Base-by-base conservation (phyloP, 1,140 invertebrate genomes). In the Plutomurus gul region DNA sequence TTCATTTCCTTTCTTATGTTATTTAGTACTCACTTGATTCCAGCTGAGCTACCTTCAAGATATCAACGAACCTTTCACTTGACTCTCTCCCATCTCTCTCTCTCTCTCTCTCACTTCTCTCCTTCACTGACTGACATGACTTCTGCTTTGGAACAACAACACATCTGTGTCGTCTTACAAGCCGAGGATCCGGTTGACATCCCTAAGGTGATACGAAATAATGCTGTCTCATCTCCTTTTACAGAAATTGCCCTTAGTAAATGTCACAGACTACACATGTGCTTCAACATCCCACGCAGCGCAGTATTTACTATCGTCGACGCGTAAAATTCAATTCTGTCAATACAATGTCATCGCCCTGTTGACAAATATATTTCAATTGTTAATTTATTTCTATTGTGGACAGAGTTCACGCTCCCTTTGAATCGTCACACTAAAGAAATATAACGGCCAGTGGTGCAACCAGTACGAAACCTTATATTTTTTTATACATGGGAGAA, bases 201-300 rank as follows among this genome's bases (percentile, higher is more conserved):
- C 36, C 56, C 56, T 30, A 65, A 65, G 56, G 25, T 65, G 25
- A 65, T 30, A 65, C 36, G 25, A 30, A 33, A 33, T 65, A 43
- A 65, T 65, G 56, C 56, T 65, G 56, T 10, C 56, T 65, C 56
- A 65, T 65, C 56, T 65, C 56, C 47, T 65, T 65, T 65, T 65
- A 65, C n/a, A n/a, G n/a, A n/a, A n/a, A n/a, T 65, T 65, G 56
- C 36, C 30, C 56, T 65, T 33, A 36, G 56, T 27, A n/a, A 65
- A 30, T 65, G 56, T 65, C 56, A 65, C n/a, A n/a, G 27, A 65
- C 56, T 33, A 65, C 56, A 65, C 30, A 30, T 65, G 36, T 27
- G 39, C 56, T 60, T 30, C 27, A 25, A 65, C 25, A 65, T 33
- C 27, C 18, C 56, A 65, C 6, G 16, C 56, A n/a, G 16, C 56